Evolutionary conservation across 1,140 invertebrate genomes (phyloP), one percentile per base, ranked within the genome.

Genomic region (Galendromus occidentalis): DNA sequence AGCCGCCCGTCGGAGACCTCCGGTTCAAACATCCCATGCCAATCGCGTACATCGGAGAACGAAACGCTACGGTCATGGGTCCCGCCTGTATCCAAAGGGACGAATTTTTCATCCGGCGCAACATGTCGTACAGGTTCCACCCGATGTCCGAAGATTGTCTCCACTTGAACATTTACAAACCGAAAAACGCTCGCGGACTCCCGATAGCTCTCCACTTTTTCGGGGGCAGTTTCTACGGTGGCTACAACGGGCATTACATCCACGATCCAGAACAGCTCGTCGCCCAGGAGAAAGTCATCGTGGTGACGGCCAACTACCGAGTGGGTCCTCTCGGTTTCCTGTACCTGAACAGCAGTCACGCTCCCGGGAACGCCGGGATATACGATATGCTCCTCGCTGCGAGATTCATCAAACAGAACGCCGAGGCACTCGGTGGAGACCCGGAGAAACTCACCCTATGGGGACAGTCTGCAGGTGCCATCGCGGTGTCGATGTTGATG

Each of bases 271-370:
- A 47, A 47, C 45, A 47, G 45, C 45, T 47, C 4, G 45, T 47
- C 4, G 4, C 45, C 7, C 18, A 28, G 28, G 18, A 47, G 18
- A 47, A 88, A 75, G 84, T 87, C 14, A 88, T 91, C 71, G 85
- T 91, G 20, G 87, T 85, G 44, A 86, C 87, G 2, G 87, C 90
- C 79, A 86, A 91, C 71, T 93, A 91, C 75, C 82, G 90, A 22
- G 85, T 93, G 2, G 90, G 89, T 0, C 84, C 88, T 0, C 93
- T 94, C 72, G 63, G 63, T 7, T 64, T 28, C 29, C 4, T 64
- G 20, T 64, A 5, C 29, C 17, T 64, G 29, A 41, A 64, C 63
- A 64, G n/a, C 17, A 29, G 20, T 7, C 18, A 64, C n/a, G 33
- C 33, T 88, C 89, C 0, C 92, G 63, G 63, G 7, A 64, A 64